Conservation (phyloP, 1,140 invertebrate genomes). For the Drosophila insularis region DNA sequence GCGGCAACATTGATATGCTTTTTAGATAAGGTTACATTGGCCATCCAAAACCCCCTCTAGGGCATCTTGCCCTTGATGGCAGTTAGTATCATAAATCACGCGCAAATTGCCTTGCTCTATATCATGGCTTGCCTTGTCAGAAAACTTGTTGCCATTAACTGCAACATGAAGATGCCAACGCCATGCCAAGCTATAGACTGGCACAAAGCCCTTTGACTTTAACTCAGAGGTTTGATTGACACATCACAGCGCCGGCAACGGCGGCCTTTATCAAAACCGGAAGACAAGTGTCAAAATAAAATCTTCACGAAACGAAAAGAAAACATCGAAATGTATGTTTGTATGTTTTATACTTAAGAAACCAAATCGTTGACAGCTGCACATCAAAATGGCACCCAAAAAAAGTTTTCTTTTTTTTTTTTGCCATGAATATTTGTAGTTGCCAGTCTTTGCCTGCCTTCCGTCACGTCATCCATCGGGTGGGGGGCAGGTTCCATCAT, state of each 20-base stretch:
- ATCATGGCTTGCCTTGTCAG: conserved; percentile 40
- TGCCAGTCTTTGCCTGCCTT: not conserved
- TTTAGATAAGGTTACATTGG: conserved; percentile 59
- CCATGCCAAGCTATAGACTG: conserved; percentile 19
- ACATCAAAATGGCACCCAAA: conserved; percentile 61
- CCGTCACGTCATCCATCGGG: not conserved
- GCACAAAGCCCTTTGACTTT: conserved; percentile 33
- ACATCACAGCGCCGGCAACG: conserved; percentile 23
- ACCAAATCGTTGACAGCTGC: conserved; percentile 61
- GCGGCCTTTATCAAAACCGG: conserved; percentile 44
- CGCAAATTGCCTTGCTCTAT: conserved; percentile 43
- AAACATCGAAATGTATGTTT: not conserved
- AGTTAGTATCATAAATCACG: conserved; percentile 59
- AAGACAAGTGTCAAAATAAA: conserved; percentile 54
- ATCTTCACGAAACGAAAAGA: conserved; percentile 25
- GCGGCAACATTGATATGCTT: conserved; percentile 68
- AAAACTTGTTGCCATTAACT: conserved; percentile 50
- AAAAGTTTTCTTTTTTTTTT: conserved; percentile 12
- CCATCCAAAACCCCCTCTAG: not conserved
- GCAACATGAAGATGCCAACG: conserved; percentile 36
- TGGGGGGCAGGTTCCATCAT: not conserved
- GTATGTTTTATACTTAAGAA: not conserved
- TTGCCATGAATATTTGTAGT: conserved; percentile 13
- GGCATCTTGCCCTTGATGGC: conserved; percentile 1
- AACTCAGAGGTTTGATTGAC: conserved; percentile 30